These are phyloP conservation scores for Ursus arctos DNA, from an alignment of 2,113 vertebrate genomes.

Conservation along the genomic window DNA sequence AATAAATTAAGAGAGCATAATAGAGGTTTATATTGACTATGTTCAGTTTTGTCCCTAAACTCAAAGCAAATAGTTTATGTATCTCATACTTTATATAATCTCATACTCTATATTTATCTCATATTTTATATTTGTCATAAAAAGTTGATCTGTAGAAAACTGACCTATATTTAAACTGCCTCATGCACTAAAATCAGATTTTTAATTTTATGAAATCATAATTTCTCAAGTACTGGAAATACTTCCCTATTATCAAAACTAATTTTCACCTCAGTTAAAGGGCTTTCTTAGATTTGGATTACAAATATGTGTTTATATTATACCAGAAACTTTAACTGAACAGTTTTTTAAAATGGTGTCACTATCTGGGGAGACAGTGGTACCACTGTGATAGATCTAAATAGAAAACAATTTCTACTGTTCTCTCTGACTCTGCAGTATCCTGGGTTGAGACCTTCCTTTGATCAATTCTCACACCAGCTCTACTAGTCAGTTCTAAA, in stretches of 20 bases:
- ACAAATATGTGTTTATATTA: not conserved
- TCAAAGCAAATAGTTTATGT: not conserved
- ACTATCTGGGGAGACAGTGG: not conserved
- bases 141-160: not conserved
- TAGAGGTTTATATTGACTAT: not conserved
- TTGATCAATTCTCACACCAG: not conserved
- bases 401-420: not conserved
- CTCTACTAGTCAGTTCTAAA: not conserved
- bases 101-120: not conserved
- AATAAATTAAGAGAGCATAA: not conserved
- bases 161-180: not conserved
- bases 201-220: constrained; percentile 27
- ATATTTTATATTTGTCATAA: not conserved
- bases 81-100: not conserved
- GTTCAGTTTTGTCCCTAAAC: not conserved
- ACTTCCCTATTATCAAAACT: not conserved
- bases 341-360: not conserved
- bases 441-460: not conserved
- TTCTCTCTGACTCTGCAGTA: not conserved
- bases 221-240: constrained; percentile 16
- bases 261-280: not conserved
- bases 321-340: not conserved
- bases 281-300: not conserved
- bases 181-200: not conserved
- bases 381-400: not conserved